These are phyloP conservation scores for Epinotia demarniana DNA, from an alignment of 2,888 invertebrate species.

Conservation along the genomic window DNA sequence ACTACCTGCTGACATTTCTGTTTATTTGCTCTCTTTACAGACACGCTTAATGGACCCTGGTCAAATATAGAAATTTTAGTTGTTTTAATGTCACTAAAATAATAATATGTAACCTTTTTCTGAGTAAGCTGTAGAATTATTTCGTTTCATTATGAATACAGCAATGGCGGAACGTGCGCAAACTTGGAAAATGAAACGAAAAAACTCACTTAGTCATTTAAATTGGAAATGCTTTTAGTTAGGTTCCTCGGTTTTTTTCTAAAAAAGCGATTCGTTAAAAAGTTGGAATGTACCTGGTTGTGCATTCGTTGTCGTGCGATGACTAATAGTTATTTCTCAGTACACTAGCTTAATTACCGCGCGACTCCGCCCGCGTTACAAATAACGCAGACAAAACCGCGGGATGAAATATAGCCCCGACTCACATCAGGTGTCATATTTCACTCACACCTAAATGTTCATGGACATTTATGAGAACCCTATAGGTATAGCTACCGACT, in stretches of 20 bases:
- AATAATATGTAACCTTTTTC: background rate
- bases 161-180: conserved; percentile 1
- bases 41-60: no score
- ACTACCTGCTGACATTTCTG: background rate
- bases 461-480: no score
- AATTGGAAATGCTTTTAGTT: conserved; percentile 25
- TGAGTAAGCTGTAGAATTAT: background rate
- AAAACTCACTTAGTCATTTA: conserved; percentile 15
- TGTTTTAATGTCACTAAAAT: background rate
- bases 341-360: no score
- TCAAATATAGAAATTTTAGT: background rate
- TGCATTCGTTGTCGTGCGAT: background rate
- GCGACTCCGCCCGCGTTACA: no score
- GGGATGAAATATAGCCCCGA: no score
- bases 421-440: no score
- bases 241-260: conserved; percentile 1
- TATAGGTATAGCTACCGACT: no score
- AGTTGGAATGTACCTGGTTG: background rate
- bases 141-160: conserved; percentile 4
- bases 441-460: no score
- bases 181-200: conserved; percentile 21
- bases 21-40: background rate
- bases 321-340: background rate
- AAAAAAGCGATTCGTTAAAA: conserved; percentile 22
- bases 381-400: no score